A percentile compares a stretch with the other conserved stretches of the same genome.
Evolutionary conservation across 1,140 invertebrate genomes (phyloP).

Genomic region (Druon quercuslanigerum): DNA sequence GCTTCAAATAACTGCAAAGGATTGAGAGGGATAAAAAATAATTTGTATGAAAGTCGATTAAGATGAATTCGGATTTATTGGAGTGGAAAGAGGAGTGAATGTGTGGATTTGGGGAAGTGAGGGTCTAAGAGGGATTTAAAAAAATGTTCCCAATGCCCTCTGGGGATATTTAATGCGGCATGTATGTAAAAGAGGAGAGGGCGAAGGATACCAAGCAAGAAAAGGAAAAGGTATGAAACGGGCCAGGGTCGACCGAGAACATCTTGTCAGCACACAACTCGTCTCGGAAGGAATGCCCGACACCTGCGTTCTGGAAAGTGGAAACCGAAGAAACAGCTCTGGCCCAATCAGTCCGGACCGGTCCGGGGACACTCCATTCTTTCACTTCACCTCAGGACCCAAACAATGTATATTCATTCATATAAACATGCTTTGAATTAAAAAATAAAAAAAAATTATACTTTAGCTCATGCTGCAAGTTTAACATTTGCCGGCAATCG

Average conservation of each 20-base stretch:
- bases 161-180: constrained; percentile 27
- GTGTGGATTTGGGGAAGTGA: not conserved
- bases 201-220: not conserved
- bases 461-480: too few relatives aligned
- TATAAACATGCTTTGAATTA: too few relatives aligned
- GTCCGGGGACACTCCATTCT: not conserved
- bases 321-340: not conserved
- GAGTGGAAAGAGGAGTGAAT: not conserved
- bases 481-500: too few relatives aligned
- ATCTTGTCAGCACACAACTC: constrained; percentile 33
- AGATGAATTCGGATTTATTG: not conserved
- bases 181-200: constrained; percentile 24
- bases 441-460: too few relatives aligned
- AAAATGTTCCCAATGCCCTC: constrained; percentile 8
- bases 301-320: constrained; percentile 32
- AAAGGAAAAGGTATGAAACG: constrained; percentile 14
- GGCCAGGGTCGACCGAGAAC: constrained; percentile 7
- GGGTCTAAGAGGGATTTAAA: not conserved
- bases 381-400: not conserved
- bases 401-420: constrained; percentile 24
- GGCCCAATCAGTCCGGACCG: constrained; percentile 14
- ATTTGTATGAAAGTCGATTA: not conserved
- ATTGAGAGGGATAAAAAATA: too few relatives aligned
- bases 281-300: constrained; percentile 29
- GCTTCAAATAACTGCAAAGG: too few relatives aligned